Evolutionary conservation across 2,888 invertebrate genomes (phyloP), one percentile per base, ranked within the genome.

Genomic region (Rugalucina vietnamica): DNA sequence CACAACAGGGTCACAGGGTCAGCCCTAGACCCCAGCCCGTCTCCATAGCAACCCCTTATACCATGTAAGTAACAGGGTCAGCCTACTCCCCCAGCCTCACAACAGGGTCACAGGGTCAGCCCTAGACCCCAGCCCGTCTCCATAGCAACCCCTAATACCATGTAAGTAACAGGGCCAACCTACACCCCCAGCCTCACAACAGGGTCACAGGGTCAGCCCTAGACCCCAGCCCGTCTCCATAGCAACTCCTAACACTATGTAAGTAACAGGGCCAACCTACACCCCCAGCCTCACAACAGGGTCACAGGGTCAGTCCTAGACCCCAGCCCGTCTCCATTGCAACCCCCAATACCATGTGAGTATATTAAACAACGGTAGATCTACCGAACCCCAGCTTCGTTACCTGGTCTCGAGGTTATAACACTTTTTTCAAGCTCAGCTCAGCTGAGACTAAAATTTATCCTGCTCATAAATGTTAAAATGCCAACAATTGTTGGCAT

Each of bases 321-420:
- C 83, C 81, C 12, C 60, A 81, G 0, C 85, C 84, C n/a, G 81
- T 89, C 3, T 79, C 85, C 29, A 89, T 92, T 27, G 79, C 84
- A 27, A 86, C 91, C 8, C 92, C 92, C 0, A 85, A 75, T 34
- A 80, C 87, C 32, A 77, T 79, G 91, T 90, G 85, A 50, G 88
- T 78, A 50, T 29, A 2, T 18, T 1, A n/a, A n/a, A n/a, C n/a
- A n/a, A n/a, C n/a, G n/a, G n/a, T n/a, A n/a, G n/a, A n/a, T n/a
- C n/a, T n/a, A n/a, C n/a, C n/a, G n/a, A n/a, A n/a, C n/a, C n/a
- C n/a, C n/a, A n/a, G n/a, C n/a, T n/a, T n/a, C n/a, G n/a, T n/a
- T n/a, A n/a, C n/a, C n/a, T n/a, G n/a, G n/a, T n/a, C n/a, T n/a
- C n/a, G n/a, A n/a, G n/a, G n/a, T n/a, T n/a, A n/a, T n/a, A n/a